Conservation (phyloP, 2,113 vertebrate genomes). For the Poeciliopsis retropinna region DNA sequence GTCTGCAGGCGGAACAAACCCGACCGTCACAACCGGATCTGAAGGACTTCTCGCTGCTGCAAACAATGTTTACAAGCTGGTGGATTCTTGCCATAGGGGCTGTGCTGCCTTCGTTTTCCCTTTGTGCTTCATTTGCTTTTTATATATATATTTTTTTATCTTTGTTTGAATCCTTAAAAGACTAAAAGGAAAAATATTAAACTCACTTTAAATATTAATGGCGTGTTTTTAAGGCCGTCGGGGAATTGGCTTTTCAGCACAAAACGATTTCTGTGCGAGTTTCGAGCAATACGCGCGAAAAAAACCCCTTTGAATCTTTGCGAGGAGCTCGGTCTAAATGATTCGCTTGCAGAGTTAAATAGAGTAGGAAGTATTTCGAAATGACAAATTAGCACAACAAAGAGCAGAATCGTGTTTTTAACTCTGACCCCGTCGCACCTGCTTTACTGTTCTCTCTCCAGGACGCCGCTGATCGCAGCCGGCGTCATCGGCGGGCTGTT, state of each 20-base stretch:
- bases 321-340: background rate
- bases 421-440: no score
- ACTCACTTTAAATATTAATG: background rate
- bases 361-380: no score
- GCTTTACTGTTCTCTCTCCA: constrained; percentile 50
- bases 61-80: background rate
- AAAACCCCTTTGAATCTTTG: background rate
- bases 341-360: background rate
- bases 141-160: no score
- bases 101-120: background rate
- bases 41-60: background rate
- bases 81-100: background rate
- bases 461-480: constrained; percentile 94
- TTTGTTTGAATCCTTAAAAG: background rate
- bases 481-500: constrained; percentile 94
- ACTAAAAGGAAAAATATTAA: background rate
- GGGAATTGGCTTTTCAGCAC: background rate
- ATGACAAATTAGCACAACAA: background rate
- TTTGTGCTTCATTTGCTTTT: background rate
- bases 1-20: background rate
- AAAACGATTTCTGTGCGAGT: background rate
- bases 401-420: background rate
- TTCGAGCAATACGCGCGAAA: background rate
- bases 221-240: background rate
- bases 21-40: background rate